Base-by-base conservation (phyloP, 2,113 vertebrate species). In the Condylura cristata region DNA sequence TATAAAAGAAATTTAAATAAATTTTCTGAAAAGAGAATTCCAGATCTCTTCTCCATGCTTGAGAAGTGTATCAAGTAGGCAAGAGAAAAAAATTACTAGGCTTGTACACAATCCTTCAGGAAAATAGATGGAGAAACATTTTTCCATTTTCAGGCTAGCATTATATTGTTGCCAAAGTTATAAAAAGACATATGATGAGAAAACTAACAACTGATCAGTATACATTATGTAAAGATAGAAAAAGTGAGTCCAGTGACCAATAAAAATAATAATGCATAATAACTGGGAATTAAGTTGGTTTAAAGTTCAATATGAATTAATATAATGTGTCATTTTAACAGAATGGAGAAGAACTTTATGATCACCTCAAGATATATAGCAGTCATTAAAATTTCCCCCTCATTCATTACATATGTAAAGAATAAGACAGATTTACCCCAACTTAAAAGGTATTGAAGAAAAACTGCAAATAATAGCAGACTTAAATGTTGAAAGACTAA, bases 91-190 rank as follows among this genome's bases (percentile, higher is more conserved):
- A 58, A 65, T 65, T 85, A 72, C 5, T 24, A 20, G 5, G 70
- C 11, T 39, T 63, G 0, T 9, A n/a, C 37, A 79, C n/a, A 70
- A 7, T 48, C 41, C 30, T 86, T 74, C 34, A 44, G 32, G 32
- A 78, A 87, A 94, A 58, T 34, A 82, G 4, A 86, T 18, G 44
- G 46, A 32, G 39, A 53, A 76, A 41, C 30, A 81, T 51, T 44
- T 71, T 17, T 34, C 60, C 44, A 81, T 87, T 91, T 81, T 60
- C 30, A 89, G 20, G 22, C 4, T 46, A 68, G 74, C 4, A 41
- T 94, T 96, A 26, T 78, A 16, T 26, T 87, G 8, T 89, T 74
- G 90, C 51, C 84, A 46, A 85, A 88, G 80, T 86, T 83, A 3
- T 46, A 58, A 84, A 70, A 89, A 46, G n/a, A 41, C 5, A 30